Conservation (phyloP, 2,888 invertebrate species). For the Parapristionchus giblindavisi region DNA sequence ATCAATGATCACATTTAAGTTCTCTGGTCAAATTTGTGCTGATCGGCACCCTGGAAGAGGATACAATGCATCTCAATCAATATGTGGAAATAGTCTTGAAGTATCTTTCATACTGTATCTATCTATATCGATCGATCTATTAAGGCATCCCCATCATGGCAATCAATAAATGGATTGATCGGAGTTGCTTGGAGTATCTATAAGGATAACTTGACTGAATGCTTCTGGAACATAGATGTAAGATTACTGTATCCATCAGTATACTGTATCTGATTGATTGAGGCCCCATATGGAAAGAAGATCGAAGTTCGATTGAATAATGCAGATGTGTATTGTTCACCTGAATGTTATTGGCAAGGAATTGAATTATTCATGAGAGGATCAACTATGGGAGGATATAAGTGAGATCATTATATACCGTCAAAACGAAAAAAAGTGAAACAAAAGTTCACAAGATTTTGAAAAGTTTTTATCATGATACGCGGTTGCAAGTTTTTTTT, state of each 20-base stretch:
- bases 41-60: constrained; percentile 9
- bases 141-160: not conserved
- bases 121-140: not conserved
- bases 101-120: not conserved
- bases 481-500: too few species aligned
- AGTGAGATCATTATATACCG: too few species aligned
- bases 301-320: constrained; percentile 11
- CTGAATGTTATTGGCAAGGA: constrained; percentile 12
- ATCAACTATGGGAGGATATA: constrained; percentile 7
- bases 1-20: not conserved
- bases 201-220: not conserved
- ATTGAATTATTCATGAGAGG: constrained; percentile 13
- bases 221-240: constrained; percentile 8
- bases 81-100: constrained; percentile 1
- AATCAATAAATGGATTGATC: not conserved
- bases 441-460: too few species aligned
- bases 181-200: not conserved
- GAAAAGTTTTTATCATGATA: too few species aligned
- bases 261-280: not conserved
- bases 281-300: not conserved
- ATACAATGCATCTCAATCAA: not conserved
- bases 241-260: not conserved
- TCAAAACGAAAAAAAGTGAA: too few species aligned
- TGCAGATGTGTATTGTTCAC: not conserved
- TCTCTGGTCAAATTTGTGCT: not conserved